These are phyloP conservation scores for Choristoneura fumiferana DNA, from an alignment of 1,140 invertebrate genomes.

Conservation along the genomic window DNA sequence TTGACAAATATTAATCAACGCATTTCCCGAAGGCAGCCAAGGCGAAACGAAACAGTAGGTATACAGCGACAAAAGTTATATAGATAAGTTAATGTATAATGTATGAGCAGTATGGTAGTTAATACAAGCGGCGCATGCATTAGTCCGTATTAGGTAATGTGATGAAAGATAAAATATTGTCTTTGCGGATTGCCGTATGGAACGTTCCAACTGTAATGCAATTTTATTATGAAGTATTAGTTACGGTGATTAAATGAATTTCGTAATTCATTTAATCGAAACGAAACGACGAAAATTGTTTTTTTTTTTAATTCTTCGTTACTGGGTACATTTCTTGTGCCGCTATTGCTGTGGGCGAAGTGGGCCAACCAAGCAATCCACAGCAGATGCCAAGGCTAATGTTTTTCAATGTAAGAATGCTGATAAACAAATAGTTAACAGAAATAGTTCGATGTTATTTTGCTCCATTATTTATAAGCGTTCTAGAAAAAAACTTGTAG, in stretches of 20 bases:
- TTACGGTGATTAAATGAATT: constrained; percentile 28
- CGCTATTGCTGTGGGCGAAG: constrained; percentile 12
- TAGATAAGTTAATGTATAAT: constrained; percentile 27
- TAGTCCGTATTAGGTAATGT: constrained; percentile 39
- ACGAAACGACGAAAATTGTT: constrained; percentile 22
- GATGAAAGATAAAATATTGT: constrained; percentile 46
- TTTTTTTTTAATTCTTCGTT: constrained; percentile 18
- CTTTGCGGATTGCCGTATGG: constrained; percentile 33
- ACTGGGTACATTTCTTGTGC: constrained; percentile 21
- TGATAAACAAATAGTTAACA: not conserved
- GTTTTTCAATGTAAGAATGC: not conserved
- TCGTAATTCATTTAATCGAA: too few relatives aligned
- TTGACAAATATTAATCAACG: constrained; percentile 57
- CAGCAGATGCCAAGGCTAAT: constrained; percentile 1
- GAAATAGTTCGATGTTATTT: not conserved
- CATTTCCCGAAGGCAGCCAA: constrained; percentile 34
- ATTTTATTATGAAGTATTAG: constrained; percentile 35
- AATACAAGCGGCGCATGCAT: constrained; percentile 31
- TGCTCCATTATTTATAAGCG: not conserved
- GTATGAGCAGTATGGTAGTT: constrained; percentile 24
- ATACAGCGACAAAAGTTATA: constrained; percentile 4
- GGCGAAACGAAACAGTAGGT: constrained; percentile 13
- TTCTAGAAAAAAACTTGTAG: not conserved
- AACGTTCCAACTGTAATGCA: constrained; percentile 34
- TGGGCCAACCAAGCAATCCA: constrained; percentile 21